Base-by-base conservation (phyloP, 2,113 vertebrate genomes). In the Calypte anna region DNA sequence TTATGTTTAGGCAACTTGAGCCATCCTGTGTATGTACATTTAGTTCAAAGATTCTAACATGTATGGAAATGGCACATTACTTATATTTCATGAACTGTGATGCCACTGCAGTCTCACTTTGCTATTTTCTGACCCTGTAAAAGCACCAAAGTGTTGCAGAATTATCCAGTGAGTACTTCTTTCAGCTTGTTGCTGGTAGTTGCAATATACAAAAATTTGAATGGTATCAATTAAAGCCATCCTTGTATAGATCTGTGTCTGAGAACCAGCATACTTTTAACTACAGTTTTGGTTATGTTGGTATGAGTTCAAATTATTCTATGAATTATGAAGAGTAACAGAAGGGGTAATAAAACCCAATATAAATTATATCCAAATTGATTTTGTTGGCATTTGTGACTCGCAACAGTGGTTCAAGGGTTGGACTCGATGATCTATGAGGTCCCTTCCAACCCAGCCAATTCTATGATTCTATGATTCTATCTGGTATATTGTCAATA, bases 31-130 rank as follows among this genome's bases (percentile, higher is more conserved):
- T 30, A 13, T 57, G 4, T 40, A 23, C 21, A 21, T 50, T 50
- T 50, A 21, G 24, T 50, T 50, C 50, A 50, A 50, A 50, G 11
- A 10, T 50, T 50, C 50, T 50, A 53, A 53, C 1, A 2, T 7
- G 4, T 24, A 7, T 18, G 19, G 27, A 63, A 82, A 40, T 1
- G 0, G 33, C 30, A 5, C 10, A 44, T 10, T 36, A 7, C 15
- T 70, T 12, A 2, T 5, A 57, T 43, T 70, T 67, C 18, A 21
- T n/a, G 31, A 67, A 43, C 20, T 21, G 4, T 27, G 13, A 83
- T 81, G 23, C 23, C 12, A 4, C 33, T 55, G 24, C 55, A 28
- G 7, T 43, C 53, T 43, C 6, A 1, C 14, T 78, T 89, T 58
- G 11, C 58, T 68, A 0, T 17, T 9, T 73, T 62, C 6, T 44